Evolutionary conservation across 2,797 vertebrate species (phyloP), one percentile per base, ranked within the genome.

Genomic region (Dallia pectoralis): DNA sequence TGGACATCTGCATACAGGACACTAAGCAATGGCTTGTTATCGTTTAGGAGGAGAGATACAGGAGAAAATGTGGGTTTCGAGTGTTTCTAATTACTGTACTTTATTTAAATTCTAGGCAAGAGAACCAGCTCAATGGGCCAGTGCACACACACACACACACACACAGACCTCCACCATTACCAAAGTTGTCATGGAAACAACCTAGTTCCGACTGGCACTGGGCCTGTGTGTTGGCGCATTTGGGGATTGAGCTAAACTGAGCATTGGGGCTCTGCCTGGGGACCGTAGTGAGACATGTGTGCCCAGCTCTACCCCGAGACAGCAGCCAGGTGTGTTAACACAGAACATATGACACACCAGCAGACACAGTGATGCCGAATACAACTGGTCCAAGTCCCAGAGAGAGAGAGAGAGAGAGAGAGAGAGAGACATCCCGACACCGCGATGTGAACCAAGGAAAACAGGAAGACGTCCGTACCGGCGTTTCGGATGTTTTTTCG

Each of bases 121-220:
- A 27, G 30, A 69, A n/a, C 48, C 49, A 73, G 18, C 29, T 16
- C 71, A 73, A 27, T 59, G 59, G 67, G 48, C 71, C 67, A 73
- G 25, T 77, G 36, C 44, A 53, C 62, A 11, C 63, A 44, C 64
- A 68, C 49, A 27, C 53, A 68, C 72, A 66, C 70, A 56, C 62
- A 49, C 73, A 72, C 64, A 75, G 22, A 69, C 16, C 29, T 70
- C 79, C 62, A 72, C 72, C 67, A 81, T 81, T 70, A 75, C 71
- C 73, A 74, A 67, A 53, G 76, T 73, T 77, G 73, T 67, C 70
- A 73, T 81, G 76, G 73, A 67, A 78, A 78, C 79, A 81, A 73
- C 76, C 79, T 56, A 64, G 70, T 77, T 81, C 73, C 32, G 65
- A 67, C 70, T 77, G 53, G 51, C 71, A 75, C 67, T 59, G 59